Evolutionary conservation across 1,140 invertebrate genomes (phyloP), one percentile per base, ranked within the genome.

Genomic region (Meloidogyne exigua): DNA sequence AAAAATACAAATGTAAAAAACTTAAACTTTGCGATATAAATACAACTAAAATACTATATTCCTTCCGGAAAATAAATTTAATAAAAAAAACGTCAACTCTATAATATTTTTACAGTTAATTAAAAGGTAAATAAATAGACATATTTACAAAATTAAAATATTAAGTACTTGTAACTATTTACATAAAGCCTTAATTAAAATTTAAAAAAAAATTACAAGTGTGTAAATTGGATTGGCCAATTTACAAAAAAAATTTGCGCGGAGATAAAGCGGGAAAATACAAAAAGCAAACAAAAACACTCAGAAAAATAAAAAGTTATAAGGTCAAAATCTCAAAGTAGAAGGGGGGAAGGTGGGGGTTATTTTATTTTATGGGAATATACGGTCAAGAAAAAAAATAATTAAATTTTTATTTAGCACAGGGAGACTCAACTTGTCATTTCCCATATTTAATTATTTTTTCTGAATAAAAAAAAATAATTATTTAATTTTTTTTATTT

Each of bases 221-320:
- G 49, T 57, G 49, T 57, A 57, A 57, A 57, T 57, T 44, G 42
- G 42, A 44, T 44, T 57, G 49, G 49, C 49, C n/a, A 57, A n/a
- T 57, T 57, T 49, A 49, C n/a, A n/a, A n/a, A n/a, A n/a, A 5
- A n/a, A 21, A 57, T n/a, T 2, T 57, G 18, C 49, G 49, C 49
- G 49, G 49, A n/a, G n/a, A 12, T 15, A 44, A 18, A 13, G 18
- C 13, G 15, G 18, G 18, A n/a, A 57, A 57, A 57, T 57, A n/a
- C 13, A 9, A 44, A 42, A 44, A 57, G 7, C 49, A 57, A 57
- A 57, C 21, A 21, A 57, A 57, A 15, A 49, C 15, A 57, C 4
- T n/a, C 18, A 21, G 13, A 57, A 7, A 2, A 57, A 39, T 0
- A 9, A 39, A 39, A 39, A 39, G 10, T 39, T 39, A 2, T 39